Conservation (phyloP, 2,888 invertebrate genomes). For the Anthophora plumipes region DNA sequence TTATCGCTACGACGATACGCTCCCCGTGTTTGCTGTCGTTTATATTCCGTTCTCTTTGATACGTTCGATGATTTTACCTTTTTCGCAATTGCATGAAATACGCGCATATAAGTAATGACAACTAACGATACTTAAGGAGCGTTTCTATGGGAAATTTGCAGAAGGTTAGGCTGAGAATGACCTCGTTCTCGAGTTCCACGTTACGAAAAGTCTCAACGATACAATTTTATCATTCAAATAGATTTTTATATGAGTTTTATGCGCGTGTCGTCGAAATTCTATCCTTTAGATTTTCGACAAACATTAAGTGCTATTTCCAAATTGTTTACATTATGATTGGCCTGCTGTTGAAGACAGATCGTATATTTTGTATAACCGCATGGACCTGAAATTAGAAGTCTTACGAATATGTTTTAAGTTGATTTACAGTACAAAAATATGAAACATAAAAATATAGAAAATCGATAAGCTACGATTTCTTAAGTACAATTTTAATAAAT, state of each 20-base stretch:
- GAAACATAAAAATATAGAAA: not conserved
- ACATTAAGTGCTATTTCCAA: slow-evolving; percentile 27
- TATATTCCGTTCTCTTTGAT: slow-evolving; percentile 22
- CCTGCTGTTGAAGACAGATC: not conserved
- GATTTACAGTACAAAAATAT: not conserved
- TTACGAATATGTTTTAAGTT: not conserved
- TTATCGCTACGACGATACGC: not conserved
- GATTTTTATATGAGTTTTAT: not conserved
- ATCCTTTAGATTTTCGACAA: not conserved
- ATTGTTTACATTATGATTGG: slow-evolving; percentile 14
- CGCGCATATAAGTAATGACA: slow-evolving; percentile 30
- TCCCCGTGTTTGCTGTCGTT: not conserved
- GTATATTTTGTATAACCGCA: slow-evolving; percentile 8
- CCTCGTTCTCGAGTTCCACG: not conserved
- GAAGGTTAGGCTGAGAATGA: not conserved
- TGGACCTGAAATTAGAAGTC: not conserved
- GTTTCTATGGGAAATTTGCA: slow-evolving; percentile 20
- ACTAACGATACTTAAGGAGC: slow-evolving; percentile 21
- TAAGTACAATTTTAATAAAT: not conserved
- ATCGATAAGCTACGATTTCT: not conserved
- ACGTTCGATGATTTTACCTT: slow-evolving; percentile 46
- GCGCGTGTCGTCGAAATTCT: not conserved
- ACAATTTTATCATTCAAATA: not conserved
- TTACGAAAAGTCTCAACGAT: not conserved
- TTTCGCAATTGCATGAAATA: slow-evolving; percentile 42